Conservation (phyloP, 2,888 invertebrate genomes). For the Agrochola circellaris region DNA sequence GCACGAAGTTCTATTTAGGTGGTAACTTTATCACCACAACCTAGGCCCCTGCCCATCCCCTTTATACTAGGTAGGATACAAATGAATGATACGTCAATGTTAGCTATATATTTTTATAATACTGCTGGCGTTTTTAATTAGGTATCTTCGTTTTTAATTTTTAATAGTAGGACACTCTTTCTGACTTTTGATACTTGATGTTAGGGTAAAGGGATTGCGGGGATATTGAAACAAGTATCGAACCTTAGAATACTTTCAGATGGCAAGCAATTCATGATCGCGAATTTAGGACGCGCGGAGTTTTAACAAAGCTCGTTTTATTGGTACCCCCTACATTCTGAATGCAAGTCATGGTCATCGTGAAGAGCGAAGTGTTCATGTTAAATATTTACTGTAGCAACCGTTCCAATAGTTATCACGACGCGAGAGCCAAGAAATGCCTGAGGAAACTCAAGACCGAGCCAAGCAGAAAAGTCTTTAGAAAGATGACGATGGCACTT, state of each 20-base stretch:
- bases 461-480: constrained; percentile 42
- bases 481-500: constrained; percentile 33
- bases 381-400: constrained; percentile 7
- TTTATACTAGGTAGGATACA: constrained; percentile 5
- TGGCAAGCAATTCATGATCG: background rate
- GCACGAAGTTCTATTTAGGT: constrained; percentile 20
- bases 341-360: background rate
- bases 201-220: background rate
- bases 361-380: background rate
- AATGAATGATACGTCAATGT: background rate
- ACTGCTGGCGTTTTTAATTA: constrained; percentile 38
- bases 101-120: background rate
- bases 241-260: background rate
- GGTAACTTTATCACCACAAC: constrained; percentile 35
- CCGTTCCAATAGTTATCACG: constrained; percentile 18
- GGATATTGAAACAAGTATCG: background rate
- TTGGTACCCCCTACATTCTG: background rate
- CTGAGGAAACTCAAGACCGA: constrained; percentile 35
- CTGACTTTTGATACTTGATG: constrained; percentile 34
- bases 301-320: background rate
- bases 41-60: background rate
- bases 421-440: constrained; percentile 45
- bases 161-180: background rate
- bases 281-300: background rate
- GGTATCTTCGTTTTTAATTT: background rate